Percentiles rank a stretch among this genome's conserved stretches.
phyloP scores from a whole-genome alignment of 1,140 invertebrate species.

The Stegodyphus dumicola region DNA sequence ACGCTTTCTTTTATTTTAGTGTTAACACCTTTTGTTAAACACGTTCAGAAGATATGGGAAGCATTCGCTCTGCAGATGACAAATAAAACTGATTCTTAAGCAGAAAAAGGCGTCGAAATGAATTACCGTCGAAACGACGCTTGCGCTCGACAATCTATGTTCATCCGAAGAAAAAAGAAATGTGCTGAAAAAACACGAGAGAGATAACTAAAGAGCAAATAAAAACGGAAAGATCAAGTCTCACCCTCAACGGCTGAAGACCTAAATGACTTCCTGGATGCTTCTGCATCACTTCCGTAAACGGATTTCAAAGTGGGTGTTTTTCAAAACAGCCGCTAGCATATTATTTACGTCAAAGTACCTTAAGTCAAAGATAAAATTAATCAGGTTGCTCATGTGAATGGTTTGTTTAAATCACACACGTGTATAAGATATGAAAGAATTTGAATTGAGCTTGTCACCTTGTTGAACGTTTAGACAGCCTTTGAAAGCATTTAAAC shows the following conservation, averaged over 20 bases:
- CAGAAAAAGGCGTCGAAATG: conserved; percentile 7
- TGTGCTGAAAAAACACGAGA: neutral
- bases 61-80: neutral
- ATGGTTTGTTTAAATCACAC: too few species aligned
- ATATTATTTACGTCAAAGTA: neutral
- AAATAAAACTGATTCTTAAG: conserved; percentile 6
- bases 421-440: too few species aligned
- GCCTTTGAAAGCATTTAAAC: too few species aligned
- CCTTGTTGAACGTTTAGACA: too few species aligned
- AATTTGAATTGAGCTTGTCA: too few species aligned
- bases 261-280: conserved; percentile 26
- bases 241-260: neutral
- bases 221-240: neutral
- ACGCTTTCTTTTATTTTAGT: conserved; percentile 16
- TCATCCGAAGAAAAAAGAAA: neutral
- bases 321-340: neutral
- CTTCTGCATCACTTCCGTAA: neutral
- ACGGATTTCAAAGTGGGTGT: neutral
- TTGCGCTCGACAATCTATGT: neutral
- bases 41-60: neutral
- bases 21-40: conserved; percentile 39
- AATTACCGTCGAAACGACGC: neutral
- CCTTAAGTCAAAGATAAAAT: neutral
- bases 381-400: too few species aligned
- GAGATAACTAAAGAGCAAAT: neutral